Base-by-base conservation (phyloP, 1,140 invertebrate species). In the Epicauta chinensis region DNA sequence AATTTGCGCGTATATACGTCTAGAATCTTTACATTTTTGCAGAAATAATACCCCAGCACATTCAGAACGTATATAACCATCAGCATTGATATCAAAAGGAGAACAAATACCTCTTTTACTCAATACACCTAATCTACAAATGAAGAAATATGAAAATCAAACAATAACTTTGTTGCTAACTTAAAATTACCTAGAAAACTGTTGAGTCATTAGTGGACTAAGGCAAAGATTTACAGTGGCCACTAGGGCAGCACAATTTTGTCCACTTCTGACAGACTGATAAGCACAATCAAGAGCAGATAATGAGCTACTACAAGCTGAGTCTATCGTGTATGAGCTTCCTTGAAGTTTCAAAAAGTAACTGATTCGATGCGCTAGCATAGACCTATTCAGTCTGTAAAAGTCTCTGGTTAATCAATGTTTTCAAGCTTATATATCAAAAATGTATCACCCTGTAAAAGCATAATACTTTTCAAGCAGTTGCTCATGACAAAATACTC, bases 301-400 rank as follows among this genome's bases (percentile, higher is more conserved):
- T 44, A 93, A 74, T 51, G 90, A 91, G 17, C 92, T 94, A 38
- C 89, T 92, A 72, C 93, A 97, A 6, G 92, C 91, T 10, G 90
- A 88, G 64, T 97, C 93, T 1, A 93, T 75, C 4, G 84, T 73
- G 68, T 86, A 89, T 41, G 90, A 93, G 0, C 91, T 91, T 17
- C 85, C 85, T 51, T 77, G 79, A 0, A 81, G 62, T 41, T 84
- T 82, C 7, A 88, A 61, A 68, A 76, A 82, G 51, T 86, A 87
- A 0, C 91, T 95, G 17, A 97, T 79, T 45, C 93, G 78, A 66
- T 96, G 93, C 1, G 91, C 86, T 68, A 97, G 79, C 91, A 97
- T 38, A 5, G 16, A 40, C 29, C 34, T 34, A 11, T 5, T 34
- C 0, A 11, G 10, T 12, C 32, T 34, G 32, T 34, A n/a, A 34